Evolutionary conservation across 2,888 invertebrate genomes (phyloP).

Genomic region (Anticlea derivata): DNA sequence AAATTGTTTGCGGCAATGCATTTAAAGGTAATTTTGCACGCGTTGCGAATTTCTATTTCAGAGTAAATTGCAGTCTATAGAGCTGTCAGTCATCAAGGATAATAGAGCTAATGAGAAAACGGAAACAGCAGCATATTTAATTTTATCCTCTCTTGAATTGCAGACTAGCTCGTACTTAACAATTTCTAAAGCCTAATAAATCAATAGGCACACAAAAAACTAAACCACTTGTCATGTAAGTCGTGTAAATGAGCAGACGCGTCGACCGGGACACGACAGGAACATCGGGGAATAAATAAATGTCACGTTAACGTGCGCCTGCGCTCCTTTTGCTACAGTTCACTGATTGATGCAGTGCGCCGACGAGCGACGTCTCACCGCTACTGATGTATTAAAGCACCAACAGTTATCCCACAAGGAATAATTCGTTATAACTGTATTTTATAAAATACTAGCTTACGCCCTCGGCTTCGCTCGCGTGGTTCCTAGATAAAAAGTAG

Average conservation of each 20-base stretch:
- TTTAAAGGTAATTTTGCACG: not conserved
- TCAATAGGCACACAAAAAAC: constrained; percentile 24
- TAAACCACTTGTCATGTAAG: constrained; percentile 33
- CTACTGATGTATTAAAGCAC: constrained; percentile 43
- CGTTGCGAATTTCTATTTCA: not conserved
- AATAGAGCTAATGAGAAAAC: constrained; percentile 2
- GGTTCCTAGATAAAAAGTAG: no score
- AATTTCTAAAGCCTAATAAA: constrained; percentile 18
- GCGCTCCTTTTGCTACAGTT: constrained; percentile 54
- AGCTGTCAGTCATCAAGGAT: not conserved
- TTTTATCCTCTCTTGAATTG: constrained; percentile 2
- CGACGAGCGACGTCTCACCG: constrained; percentile 55
- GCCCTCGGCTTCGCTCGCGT: no score
- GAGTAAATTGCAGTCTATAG: not conserved
- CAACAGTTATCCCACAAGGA: not conserved
- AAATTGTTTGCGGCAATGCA: no score
- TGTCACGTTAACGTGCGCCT: constrained; percentile 66
- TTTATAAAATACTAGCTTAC: no score
- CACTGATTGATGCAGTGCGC: constrained; percentile 71
- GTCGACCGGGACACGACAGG: constrained; percentile 62
- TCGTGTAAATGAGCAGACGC: constrained; percentile 64
- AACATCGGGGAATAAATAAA: constrained; percentile 79
- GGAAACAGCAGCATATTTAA: not conserved
- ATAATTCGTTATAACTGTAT: no score
- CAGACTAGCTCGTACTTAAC: not conserved